Conservation (phyloP, 2,888 invertebrate species). For the Cremastinae sp. region DNA sequence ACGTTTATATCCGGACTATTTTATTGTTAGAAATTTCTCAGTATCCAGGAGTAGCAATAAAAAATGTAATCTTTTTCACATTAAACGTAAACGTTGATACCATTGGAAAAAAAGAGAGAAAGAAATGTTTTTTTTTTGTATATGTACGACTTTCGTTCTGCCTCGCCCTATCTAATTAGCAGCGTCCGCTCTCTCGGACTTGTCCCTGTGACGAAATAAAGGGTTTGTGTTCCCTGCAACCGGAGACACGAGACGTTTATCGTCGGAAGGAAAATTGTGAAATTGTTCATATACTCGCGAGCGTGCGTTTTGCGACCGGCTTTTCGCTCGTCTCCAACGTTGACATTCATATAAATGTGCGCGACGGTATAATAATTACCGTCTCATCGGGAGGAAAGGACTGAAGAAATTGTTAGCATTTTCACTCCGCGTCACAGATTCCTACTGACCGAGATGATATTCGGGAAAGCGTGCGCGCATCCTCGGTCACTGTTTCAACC, state of each 20-base stretch:
- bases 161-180: slow-evolving; percentile 38
- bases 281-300: slow-evolving; percentile 19
- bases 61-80: no score
- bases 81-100: no score
- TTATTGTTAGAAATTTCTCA: no score
- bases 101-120: no score
- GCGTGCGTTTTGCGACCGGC: neutral
- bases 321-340: neutral
- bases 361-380: slow-evolving; percentile 18
- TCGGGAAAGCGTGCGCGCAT: slow-evolving; percentile 62
- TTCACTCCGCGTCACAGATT: slow-evolving; percentile 76
- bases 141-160: slow-evolving; percentile 11
- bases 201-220: slow-evolving; percentile 36
- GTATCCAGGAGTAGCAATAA: no score
- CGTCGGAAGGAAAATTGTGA: slow-evolving; percentile 25
- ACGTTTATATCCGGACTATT: no score
- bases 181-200: slow-evolving; percentile 39
- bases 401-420: slow-evolving; percentile 59
- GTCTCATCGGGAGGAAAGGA: neutral
- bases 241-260: slow-evolving; percentile 39
- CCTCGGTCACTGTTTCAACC: no score
- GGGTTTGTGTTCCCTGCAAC: neutral
- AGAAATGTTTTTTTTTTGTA: no score
- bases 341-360: neutral
- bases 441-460: slow-evolving; percentile 75